phyloP scores from a whole-genome alignment of 2,888 invertebrate species.

The Exephanes ischioxanthus region DNA sequence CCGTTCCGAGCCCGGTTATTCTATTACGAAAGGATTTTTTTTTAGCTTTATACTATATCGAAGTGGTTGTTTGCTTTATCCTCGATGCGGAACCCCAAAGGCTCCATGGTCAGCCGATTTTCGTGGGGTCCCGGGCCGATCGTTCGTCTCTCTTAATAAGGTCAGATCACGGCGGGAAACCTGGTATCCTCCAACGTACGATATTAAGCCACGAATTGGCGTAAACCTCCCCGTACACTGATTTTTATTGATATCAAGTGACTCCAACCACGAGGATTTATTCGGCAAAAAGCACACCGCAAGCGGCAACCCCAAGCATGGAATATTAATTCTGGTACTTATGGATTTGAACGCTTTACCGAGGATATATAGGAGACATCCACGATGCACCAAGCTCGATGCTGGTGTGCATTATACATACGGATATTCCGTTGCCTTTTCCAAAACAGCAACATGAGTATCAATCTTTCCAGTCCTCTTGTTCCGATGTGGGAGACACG shows the following conservation, averaged over 20 bases:
- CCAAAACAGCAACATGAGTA: constrained; percentile 57
- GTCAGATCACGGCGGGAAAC: constrained; percentile 70
- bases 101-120: constrained; percentile 48
- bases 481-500: constrained; percentile 13
- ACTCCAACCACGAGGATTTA: constrained; percentile 40
- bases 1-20: constrained; percentile 84
- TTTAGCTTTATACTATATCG: constrained; percentile 82
- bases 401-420: constrained; percentile 20
- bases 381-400: background rate
- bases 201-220: constrained; percentile 14
- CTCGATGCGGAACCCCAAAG: constrained; percentile 30
- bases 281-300: constrained; percentile 21
- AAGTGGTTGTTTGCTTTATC: constrained; percentile 64
- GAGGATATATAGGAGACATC: constrained; percentile 2
- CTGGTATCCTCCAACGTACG: constrained; percentile 32
- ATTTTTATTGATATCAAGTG: constrained; percentile 62
- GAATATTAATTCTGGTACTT: constrained; percentile 41
- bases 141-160: constrained; percentile 80
- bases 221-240: constrained; percentile 56
- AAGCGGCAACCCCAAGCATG: constrained; percentile 19
- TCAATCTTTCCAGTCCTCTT: constrained; percentile 71
- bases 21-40: constrained; percentile 84
- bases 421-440: constrained; percentile 2
- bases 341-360: background rate
- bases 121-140: constrained; percentile 68